phyloP scores from a whole-genome alignment of 2,888 invertebrate genomes.

The Orthosia cruda region DNA sequence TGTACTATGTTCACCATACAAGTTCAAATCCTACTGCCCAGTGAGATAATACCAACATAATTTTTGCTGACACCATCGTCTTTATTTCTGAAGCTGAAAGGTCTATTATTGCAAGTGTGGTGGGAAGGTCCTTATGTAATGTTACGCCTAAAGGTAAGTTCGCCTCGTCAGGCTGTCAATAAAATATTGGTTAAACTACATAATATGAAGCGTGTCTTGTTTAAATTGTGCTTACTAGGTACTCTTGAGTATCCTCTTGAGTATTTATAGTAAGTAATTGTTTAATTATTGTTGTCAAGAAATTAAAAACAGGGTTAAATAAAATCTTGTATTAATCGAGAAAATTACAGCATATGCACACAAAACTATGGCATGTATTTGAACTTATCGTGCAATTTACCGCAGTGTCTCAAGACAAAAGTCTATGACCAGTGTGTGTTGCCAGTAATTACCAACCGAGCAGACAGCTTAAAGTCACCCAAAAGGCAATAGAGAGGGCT shows the following conservation, averaged over 20 bases:
- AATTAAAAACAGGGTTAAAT: neutral
- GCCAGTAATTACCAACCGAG: too few species aligned
- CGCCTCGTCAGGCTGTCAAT: constrained; percentile 68
- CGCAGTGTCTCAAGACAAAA: too few species aligned
- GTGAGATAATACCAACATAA: constrained; percentile 39
- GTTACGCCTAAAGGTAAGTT: constrained; percentile 68
- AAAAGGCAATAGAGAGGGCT: too few species aligned
- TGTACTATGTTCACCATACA: constrained; percentile 49
- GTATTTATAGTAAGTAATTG: constrained; percentile 1
- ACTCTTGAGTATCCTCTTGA: neutral
- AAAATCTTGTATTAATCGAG: neutral
- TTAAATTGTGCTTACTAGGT: constrained; percentile 23
- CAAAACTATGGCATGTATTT: neutral
- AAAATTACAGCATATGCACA: neutral
- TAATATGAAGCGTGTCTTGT: constrained; percentile 27
- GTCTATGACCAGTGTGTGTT: too few species aligned
- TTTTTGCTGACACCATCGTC: constrained; percentile 14
- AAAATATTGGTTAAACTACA: constrained; percentile 58
- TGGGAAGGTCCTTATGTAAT: constrained; percentile 36
- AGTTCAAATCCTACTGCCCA: constrained; percentile 69
- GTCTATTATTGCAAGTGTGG: constrained; percentile 15
- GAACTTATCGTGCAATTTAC: neutral
- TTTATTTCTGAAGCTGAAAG: constrained; percentile 19
- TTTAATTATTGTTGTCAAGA: neutral
- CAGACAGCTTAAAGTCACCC: too few species aligned